Evolutionary conservation across 2,888 invertebrate species (phyloP), one percentile per base, ranked within the genome.

Genomic region (Crocallis elinguaria): DNA sequence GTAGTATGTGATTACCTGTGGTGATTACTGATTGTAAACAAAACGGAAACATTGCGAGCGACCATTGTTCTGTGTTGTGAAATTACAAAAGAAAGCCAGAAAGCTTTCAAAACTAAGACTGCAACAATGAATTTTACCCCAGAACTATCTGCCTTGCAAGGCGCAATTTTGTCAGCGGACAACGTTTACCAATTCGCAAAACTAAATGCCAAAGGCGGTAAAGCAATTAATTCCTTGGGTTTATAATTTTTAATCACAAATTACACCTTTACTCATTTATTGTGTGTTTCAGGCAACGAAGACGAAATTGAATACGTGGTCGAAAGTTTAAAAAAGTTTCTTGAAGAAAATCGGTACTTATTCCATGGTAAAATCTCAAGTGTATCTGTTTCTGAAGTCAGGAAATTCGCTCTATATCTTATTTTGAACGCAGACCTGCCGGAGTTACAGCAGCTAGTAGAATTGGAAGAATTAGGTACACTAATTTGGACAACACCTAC

Each of bases 181-280:
- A 82, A 84, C 59, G 70, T 77, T 27, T 68, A 84, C 56, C 57
- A 72, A 23, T 87, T 88, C 72, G 73, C 80, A 11, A 77, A 69
- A 62, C 57, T 90, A 43, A 73, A 77, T 38, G 77, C 79, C 9
- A 84, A 71, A 75, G 88, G 87, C 70, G 90, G 90, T 90, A 79
- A 21, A n/a, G 16, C 30, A 30, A 32, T 7, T 25, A 1, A 25
- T 25, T 25, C 25, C 25, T 25, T n/a, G 9, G 9, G 1, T 23
- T 6, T 1, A 27, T n/a, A 29, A 29, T 29, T 29, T 29, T 1
- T 12, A 29, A 11, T 9, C 1, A 12, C 1, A 12, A 74, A 63
- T 45, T 19, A 11, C 25, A 14, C 9, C 8, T 4, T 38, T 48
- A 42, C 6, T 29, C 1, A 23, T 23, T 23, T 23, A 8, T 8